Percentiles rank a stretch among this genome's conserved stretches.
Conservation (phyloP, 1,140 invertebrate species). For the Hylaeus anthracinus region DNA sequence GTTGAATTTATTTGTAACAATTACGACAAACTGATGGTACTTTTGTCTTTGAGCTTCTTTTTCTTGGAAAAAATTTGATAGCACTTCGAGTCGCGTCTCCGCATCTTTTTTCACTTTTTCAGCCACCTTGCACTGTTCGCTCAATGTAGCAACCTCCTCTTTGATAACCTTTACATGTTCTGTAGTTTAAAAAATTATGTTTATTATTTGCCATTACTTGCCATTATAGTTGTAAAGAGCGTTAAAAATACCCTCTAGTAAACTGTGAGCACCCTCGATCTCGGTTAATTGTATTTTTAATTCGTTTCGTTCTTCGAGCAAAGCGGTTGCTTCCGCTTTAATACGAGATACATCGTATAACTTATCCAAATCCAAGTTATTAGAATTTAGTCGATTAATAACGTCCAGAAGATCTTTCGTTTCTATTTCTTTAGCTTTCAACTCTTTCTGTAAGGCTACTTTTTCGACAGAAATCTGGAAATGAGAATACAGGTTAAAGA, state of each 20-base stretch:
- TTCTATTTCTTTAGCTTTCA: slow-evolving; percentile 74
- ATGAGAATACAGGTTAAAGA: slow-evolving; percentile 22
- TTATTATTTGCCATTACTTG: not conserved
- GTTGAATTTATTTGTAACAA: not conserved
- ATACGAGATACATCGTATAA: slow-evolving; percentile 75
- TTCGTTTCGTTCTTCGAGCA: slow-evolving; percentile 76
- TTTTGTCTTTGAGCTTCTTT: slow-evolving; percentile 92
- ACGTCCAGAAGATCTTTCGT: slow-evolving; percentile 72
- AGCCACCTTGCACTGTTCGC: slow-evolving; percentile 85
- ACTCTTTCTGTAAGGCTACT: slow-evolving; percentile 65
- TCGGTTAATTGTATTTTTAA: slow-evolving; percentile 75
- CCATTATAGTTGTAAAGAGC: slow-evolving; percentile 5
- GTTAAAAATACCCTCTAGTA: slow-evolving; percentile 73
- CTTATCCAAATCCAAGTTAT: slow-evolving; percentile 76
- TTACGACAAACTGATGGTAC: slow-evolving; percentile 78
- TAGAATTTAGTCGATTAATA: slow-evolving; percentile 71
- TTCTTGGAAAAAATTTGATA: slow-evolving; percentile 94
- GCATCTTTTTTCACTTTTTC: slow-evolving; percentile 91
- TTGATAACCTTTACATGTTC: slow-evolving; percentile 78
- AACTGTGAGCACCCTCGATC: slow-evolving; percentile 75
- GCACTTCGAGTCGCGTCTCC: slow-evolving; percentile 90
- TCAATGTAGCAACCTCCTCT: slow-evolving; percentile 81
- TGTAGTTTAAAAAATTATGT: slow-evolving; percentile 56
- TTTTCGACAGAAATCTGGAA: slow-evolving; percentile 70
- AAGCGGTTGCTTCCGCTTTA: slow-evolving; percentile 72